phyloP scores from a whole-genome alignment of 2,113 vertebrate genomes.

The Rhagologus leucostigma region DNA sequence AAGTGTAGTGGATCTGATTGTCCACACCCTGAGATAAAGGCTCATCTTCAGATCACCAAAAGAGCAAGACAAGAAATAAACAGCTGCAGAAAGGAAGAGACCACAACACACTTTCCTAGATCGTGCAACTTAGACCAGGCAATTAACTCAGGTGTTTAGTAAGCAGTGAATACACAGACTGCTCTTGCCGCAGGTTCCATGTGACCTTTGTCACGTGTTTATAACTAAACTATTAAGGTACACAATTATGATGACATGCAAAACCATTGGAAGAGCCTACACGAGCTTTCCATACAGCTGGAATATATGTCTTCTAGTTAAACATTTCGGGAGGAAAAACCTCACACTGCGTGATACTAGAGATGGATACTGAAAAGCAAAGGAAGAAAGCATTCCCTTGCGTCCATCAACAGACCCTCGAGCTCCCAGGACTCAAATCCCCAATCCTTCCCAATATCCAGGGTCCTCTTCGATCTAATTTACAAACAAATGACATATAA shows the following conservation, averaged over 20 bases:
- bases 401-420: background rate
- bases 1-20: background rate
- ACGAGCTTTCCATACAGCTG: background rate
- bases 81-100: background rate
- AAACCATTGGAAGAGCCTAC: background rate
- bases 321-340: background rate
- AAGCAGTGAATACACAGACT: fast-evolving
- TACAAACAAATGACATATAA: background rate
- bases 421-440: background rate
- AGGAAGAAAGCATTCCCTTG: background rate
- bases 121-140: fast-evolving
- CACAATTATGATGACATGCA: background rate
- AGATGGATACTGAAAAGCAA: too few relatives aligned
- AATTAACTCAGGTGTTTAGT: background rate
- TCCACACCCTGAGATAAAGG: fast-evolving
- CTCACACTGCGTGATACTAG: fast-evolving
- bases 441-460: background rate
- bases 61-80: background rate
- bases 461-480: background rate
- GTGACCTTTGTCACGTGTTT: background rate
- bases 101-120: fast-evolving
- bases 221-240: background rate
- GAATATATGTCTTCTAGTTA: background rate
- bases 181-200: background rate
- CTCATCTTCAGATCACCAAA: background rate